phyloP scores from a whole-genome alignment of 2,113 vertebrate species.

The Ageneiosus marmoratus region DNA sequence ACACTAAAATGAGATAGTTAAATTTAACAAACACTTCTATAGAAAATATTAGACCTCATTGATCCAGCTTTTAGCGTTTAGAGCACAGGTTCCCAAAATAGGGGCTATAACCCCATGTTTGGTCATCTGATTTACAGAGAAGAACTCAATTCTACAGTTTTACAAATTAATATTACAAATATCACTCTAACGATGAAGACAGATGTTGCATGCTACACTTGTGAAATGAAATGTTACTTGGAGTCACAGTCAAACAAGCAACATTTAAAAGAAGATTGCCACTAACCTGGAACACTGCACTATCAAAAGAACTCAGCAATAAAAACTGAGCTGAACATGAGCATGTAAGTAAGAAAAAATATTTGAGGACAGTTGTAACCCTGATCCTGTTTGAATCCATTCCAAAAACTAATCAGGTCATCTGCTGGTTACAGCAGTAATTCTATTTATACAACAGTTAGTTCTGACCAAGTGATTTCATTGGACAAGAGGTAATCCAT shows the following conservation, averaged over 20 bases:
- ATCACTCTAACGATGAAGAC: not conserved
- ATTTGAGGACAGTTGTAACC: not conserved
- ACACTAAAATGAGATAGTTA: constrained; percentile 48
- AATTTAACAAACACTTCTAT: not conserved
- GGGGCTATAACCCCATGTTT: not conserved
- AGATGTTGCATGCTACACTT: not conserved
- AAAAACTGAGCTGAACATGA: not conserved
- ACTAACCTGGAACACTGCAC: not conserved
- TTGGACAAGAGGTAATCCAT: too few species aligned
- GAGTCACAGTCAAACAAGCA: not conserved
- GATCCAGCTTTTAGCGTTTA: not conserved
- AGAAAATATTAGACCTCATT: not conserved
- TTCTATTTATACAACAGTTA: too few species aligned
- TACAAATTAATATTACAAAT: not conserved
- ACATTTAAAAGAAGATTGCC: not conserved
- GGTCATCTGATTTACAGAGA: not conserved
- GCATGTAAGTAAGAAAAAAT: not conserved
- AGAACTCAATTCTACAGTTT: not conserved
- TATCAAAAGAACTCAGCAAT: not conserved
- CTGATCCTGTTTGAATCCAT: not conserved
- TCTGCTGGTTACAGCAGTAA: not conserved
- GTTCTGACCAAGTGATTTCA: too few species aligned
- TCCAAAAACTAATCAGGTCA: not conserved
- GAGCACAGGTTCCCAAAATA: not conserved
- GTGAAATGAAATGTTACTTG: not conserved